A percentile compares a stretch with the other conserved stretches of the same genome.
phyloP scores from a whole-genome alignment of 2,113 vertebrate species.

The Myrmophylax atrothorax region DNA sequence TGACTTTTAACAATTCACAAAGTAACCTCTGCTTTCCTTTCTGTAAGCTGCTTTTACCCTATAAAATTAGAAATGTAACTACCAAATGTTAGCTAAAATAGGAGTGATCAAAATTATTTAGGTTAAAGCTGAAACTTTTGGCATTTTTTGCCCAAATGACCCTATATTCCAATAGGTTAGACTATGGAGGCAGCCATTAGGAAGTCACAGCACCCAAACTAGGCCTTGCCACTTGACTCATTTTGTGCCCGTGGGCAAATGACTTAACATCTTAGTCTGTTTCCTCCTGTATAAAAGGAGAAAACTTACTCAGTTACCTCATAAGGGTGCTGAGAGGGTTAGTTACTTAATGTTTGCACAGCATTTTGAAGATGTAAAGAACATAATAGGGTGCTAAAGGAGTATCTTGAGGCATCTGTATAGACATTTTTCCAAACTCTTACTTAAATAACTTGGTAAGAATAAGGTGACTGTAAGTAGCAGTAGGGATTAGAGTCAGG shows the following conservation, averaged over 20 bases:
- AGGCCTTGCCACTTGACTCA: constrained; percentile 24
- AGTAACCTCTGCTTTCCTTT: constrained; percentile 14
- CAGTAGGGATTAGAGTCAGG: not conserved
- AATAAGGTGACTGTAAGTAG: not conserved
- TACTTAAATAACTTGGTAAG: not conserved
- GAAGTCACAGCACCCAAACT: not conserved
- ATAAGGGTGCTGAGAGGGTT: constrained; percentile 29
- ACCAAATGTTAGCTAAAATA: not conserved
- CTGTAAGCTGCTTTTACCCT: not conserved
- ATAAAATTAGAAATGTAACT: not conserved
- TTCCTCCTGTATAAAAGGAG: constrained; percentile 28
- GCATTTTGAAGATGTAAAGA: not conserved
- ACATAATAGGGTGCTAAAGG: not conserved
- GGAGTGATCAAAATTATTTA: not conserved
- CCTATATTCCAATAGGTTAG: not conserved
- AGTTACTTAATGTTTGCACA: constrained; percentile 23
- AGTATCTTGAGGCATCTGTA: not conserved
- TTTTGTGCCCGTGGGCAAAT: constrained; percentile 30
- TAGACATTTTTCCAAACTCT: not conserved
- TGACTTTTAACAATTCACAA: not conserved
- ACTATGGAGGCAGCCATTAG: not conserved
- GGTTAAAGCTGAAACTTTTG: not conserved
- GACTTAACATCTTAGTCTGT: constrained; percentile 21
- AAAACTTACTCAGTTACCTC: constrained; percentile 15
- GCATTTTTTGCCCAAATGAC: not conserved